These are phyloP conservation scores for Mystacornis crossleyi DNA, from an alignment of 2,113 vertebrate species.

Conservation along the genomic window DNA sequence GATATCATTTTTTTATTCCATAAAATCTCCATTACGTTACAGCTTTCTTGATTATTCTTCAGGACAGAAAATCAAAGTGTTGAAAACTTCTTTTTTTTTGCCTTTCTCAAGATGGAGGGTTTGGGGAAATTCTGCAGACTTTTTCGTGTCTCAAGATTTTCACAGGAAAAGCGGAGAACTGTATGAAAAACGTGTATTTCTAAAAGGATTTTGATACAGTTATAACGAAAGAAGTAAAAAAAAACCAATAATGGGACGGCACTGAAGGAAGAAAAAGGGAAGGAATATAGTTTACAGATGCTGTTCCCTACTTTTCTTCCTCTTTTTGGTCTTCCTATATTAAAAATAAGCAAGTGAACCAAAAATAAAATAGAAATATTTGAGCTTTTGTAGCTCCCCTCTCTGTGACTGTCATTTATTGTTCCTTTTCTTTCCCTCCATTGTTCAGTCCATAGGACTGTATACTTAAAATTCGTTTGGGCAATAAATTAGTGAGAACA, in stretches of 20 bases:
- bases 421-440: not conserved
- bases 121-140: not conserved
- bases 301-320: conserved; percentile 59
- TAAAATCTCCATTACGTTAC: not conserved
- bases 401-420: not conserved
- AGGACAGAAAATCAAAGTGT: not conserved
- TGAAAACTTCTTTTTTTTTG: not conserved
- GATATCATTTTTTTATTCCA: not conserved
- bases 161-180: not conserved
- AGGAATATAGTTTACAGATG: conserved; percentile 72
- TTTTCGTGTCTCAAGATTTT: not conserved
- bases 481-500: not conserved
- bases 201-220: conserved; percentile 25
- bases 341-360: conserved; percentile 67
- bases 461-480: not conserved
- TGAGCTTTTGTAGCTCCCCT: conserved; percentile 27
- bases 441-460: not conserved
- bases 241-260: conserved; percentile 38
- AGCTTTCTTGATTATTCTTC: not conserved
- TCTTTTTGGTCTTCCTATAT: conserved; percentile 54
- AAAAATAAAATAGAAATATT: conserved; percentile 56
- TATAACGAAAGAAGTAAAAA: not conserved
- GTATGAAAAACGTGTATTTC: not conserved
- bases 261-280: conserved; percentile 57
- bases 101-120: not conserved